Evolutionary conservation across 2,888 invertebrate species (phyloP).

Genomic region (Drosophila acutilabella): DNA sequence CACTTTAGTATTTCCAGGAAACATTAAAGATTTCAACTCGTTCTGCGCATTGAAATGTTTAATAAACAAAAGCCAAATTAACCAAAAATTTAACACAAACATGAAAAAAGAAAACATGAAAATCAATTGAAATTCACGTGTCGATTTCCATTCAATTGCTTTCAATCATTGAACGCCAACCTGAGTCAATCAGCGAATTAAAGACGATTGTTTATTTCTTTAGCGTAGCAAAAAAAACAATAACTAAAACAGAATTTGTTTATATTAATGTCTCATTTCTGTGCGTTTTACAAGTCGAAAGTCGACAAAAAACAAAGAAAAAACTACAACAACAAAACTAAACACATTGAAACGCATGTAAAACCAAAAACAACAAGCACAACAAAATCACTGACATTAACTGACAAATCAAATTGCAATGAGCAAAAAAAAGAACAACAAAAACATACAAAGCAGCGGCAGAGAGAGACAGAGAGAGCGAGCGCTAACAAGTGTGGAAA

Average conservation of each 20-base stretch:
- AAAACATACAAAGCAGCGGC: constrained; percentile 1
- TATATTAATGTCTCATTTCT: constrained; percentile 24
- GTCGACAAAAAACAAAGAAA: constrained; percentile 19
- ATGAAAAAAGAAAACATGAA: constrained; percentile 20
- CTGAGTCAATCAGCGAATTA: constrained; percentile 11
- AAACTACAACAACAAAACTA: not conserved
- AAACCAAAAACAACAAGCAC: constrained; percentile 18
- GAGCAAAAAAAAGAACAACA: constrained; percentile 31
- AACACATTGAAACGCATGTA: constrained; percentile 6
- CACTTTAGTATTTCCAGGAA: constrained; percentile 70
- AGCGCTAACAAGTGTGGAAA: no score
- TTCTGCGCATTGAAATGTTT: constrained; percentile 41
- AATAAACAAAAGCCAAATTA: constrained; percentile 62
- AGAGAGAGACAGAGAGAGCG: not conserved
- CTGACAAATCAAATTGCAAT: constrained; percentile 28
- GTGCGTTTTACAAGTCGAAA: not conserved
- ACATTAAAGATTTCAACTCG: constrained; percentile 49
- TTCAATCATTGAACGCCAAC: constrained; percentile 24
- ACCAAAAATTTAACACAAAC: constrained; percentile 41
- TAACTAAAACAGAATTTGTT: constrained; percentile 44
- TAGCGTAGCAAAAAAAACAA: constrained; percentile 6
- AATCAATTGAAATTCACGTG: constrained; percentile 49
- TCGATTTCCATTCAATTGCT: constrained; percentile 35
- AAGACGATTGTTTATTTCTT: constrained; percentile 6
- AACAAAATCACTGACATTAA: constrained; percentile 3